phyloP scores from a whole-genome alignment of 2,797 vertebrate genomes.

The Glossophaga mutica region DNA sequence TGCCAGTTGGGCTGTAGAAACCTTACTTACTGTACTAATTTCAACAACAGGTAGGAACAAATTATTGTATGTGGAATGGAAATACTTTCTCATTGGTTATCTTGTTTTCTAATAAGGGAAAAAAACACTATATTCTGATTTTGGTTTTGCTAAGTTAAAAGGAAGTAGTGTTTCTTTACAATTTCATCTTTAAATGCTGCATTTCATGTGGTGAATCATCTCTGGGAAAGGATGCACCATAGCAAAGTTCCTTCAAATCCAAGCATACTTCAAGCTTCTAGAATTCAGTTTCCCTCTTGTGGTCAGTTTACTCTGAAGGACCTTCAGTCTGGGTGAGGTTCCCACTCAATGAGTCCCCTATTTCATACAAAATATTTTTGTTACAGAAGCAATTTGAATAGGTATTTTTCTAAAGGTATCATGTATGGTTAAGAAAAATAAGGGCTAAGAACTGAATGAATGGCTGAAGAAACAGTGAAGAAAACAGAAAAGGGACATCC shows the following conservation, averaged over 20 bases:
- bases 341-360: not conserved
- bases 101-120: constrained; percentile 62
- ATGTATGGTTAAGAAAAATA: not conserved
- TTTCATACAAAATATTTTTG: not conserved
- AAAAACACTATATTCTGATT: constrained; percentile 36
- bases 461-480: not conserved
- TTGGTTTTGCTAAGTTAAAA: constrained; percentile 48
- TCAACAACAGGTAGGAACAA: constrained; percentile 95
- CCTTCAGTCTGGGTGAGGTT: not conserved
- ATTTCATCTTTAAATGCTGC: constrained; percentile 24
- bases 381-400: not conserved
- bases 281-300: not conserved
- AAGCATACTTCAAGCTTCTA: not conserved
- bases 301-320: not conserved
- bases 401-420: not conserved
- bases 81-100: constrained; percentile 69
- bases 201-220: not conserved
- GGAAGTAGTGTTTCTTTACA: not conserved
- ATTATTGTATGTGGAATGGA: constrained; percentile 51
- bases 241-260: not conserved
- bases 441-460: not conserved
- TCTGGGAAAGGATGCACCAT: not conserved
- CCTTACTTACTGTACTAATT: constrained; percentile 98
- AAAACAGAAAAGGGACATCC: not conserved
- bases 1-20: constrained; percentile 98